phyloP scores from a whole-genome alignment of 2,888 invertebrate genomes.

The Scaptomyza polygonia region DNA sequence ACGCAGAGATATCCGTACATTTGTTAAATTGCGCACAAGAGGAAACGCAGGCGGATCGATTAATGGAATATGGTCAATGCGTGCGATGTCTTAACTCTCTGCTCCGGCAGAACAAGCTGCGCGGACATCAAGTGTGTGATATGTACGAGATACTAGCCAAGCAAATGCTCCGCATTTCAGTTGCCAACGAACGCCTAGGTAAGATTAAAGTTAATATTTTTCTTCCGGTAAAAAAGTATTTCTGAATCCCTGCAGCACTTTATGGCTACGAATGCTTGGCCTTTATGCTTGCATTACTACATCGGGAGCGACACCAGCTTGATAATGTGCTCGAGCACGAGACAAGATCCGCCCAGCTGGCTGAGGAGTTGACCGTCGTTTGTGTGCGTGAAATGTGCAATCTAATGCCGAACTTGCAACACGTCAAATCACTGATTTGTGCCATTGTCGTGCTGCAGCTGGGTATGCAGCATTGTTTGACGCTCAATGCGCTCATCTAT shows the following conservation, averaged over 20 bases:
- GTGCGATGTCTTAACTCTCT: constrained; percentile 41
- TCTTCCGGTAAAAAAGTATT: too few relatives aligned
- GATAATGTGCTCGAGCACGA: constrained; percentile 6
- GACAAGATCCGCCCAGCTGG: constrained; percentile 16
- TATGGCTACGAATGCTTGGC: constrained; percentile 63
- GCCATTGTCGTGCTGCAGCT: constrained; percentile 39
- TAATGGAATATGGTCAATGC: constrained; percentile 32
- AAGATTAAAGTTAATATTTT: not conserved
- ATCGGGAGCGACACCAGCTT: constrained; percentile 12
- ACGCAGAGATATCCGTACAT: constrained; percentile 5
- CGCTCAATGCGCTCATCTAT: constrained; percentile 39
- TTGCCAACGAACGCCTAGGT: constrained; percentile 34
- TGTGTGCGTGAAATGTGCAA: constrained; percentile 40
- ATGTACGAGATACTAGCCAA: constrained; percentile 42
- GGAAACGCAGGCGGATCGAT: not conserved
- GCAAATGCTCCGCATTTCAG: constrained; percentile 23
- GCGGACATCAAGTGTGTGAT: constrained; percentile 22
- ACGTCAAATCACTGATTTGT: constrained; percentile 48
- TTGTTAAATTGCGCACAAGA: constrained; percentile 6
- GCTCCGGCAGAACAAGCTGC: constrained; percentile 39
- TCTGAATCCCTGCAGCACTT: constrained; percentile 16
- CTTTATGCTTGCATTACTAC: constrained; percentile 42
- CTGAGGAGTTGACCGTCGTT: constrained; percentile 21
- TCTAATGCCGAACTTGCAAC: constrained; percentile 10
- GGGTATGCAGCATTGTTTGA: constrained; percentile 12